phyloP scores from a whole-genome alignment of 2,888 invertebrate genomes.

The Chloromyia formosa region DNA sequence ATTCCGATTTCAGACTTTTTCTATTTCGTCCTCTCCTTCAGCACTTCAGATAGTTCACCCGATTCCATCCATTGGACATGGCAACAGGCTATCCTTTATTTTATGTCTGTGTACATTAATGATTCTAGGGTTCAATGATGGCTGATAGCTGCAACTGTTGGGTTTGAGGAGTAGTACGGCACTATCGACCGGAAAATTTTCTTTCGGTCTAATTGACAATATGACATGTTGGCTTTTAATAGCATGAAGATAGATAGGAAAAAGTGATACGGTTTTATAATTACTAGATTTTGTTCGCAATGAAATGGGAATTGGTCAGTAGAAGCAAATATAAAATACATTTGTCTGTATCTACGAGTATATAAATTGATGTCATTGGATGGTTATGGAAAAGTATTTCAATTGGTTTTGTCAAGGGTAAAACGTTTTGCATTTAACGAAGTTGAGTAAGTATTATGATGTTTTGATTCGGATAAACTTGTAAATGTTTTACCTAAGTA shows the following conservation, averaged over 20 bases:
- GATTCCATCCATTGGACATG: slow-evolving; percentile 4
- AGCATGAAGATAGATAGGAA: slow-evolving; percentile 22
- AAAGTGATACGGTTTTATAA: slow-evolving; percentile 30
- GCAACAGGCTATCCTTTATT: slow-evolving; percentile 27
- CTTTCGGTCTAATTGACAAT: slow-evolving; percentile 36
- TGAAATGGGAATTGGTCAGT: too few species aligned
- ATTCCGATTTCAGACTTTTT: slow-evolving; percentile 28
- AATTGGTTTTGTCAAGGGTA: too few species aligned
- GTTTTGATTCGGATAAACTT: too few species aligned
- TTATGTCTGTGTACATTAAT: background rate
- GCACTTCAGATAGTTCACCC: background rate
- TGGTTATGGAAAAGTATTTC: too few species aligned
- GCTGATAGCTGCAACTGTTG: background rate
- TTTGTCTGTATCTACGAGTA: too few species aligned
- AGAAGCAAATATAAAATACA: too few species aligned
- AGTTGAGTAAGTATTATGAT: too few species aligned
- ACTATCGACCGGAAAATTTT: slow-evolving; percentile 30
- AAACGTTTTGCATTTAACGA: too few species aligned
- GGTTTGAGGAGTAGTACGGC: background rate
- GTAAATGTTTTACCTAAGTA: too few species aligned
- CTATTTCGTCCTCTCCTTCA: slow-evolving; percentile 8
- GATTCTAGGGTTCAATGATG: slow-evolving; percentile 13
- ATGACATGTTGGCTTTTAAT: slow-evolving; percentile 38
- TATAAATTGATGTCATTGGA: too few species aligned
- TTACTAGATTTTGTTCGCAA: slow-evolving; percentile 23